These are phyloP conservation scores for Drosophila biarmipes DNA, from an alignment of 1,140 invertebrate genomes.

Conservation along the genomic window DNA sequence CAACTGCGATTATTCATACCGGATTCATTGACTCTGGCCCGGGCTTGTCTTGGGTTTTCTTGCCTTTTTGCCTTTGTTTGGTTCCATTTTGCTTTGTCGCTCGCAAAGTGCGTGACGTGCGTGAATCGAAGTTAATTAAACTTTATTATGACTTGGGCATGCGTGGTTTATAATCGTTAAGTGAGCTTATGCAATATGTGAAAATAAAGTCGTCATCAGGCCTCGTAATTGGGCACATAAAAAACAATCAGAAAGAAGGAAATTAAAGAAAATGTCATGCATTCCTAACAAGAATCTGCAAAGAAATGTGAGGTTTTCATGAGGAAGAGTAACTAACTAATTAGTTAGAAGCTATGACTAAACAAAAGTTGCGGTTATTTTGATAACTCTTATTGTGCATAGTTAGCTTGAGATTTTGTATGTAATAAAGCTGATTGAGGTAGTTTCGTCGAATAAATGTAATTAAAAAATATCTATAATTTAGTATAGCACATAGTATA, in stretches of 20 bases:
- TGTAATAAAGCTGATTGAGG: too few relatives aligned
- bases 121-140: slow-evolving; percentile 61
- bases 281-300: slow-evolving; percentile 11
- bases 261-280: slow-evolving; percentile 6
- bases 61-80: slow-evolving; percentile 20
- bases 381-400: neutral
- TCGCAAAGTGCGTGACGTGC: slow-evolving; percentile 63
- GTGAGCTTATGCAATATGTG: slow-evolving; percentile 27
- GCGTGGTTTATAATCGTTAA: slow-evolving; percentile 33
- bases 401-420: slow-evolving; percentile 3
- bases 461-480: too few relatives aligned
- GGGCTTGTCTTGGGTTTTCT: slow-evolving; percentile 39
- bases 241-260: slow-evolving; percentile 19
- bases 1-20: slow-evolving; percentile 72
- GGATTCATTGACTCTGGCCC: slow-evolving; percentile 47
- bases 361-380: neutral
- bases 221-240: slow-evolving; percentile 1
- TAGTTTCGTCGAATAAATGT: too few relatives aligned
- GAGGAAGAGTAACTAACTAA: neutral
- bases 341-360: slow-evolving; percentile 19
- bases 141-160: slow-evolving; percentile 39
- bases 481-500: too few relatives aligned
- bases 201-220: slow-evolving; percentile 22
- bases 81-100: slow-evolving; percentile 14
- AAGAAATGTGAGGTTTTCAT: neutral